Conservation (phyloP, 2,797 vertebrate species). For the Amazonetta brasiliensis region DNA sequence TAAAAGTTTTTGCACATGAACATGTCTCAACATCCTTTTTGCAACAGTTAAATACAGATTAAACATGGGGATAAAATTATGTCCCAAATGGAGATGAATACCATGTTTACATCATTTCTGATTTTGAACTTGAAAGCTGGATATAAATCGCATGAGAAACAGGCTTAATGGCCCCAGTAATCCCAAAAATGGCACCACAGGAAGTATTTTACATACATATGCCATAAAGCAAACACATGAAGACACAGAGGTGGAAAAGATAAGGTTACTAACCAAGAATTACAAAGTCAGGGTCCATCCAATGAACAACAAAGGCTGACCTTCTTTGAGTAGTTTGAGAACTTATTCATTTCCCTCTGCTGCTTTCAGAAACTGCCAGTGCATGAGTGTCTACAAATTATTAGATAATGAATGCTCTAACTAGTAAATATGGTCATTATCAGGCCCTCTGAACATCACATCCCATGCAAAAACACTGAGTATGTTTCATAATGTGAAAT, state of each 20-base stretch:
- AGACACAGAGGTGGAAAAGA: not conserved
- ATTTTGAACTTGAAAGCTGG: not conserved
- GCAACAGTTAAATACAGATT: not conserved
- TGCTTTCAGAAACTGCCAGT: not conserved
- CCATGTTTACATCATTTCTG: not conserved
- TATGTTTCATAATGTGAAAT: not conserved
- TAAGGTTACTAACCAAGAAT: not conserved
- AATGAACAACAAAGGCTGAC: not conserved
- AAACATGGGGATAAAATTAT: not conserved
- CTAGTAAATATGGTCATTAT: not conserved
- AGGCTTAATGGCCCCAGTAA: not conserved
- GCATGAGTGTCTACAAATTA: not conserved
- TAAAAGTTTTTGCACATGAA: not conserved
- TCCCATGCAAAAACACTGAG: not conserved
- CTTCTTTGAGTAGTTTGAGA: not conserved
- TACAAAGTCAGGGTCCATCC: not conserved
- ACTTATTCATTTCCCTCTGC: not conserved
- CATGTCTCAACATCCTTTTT: not conserved
- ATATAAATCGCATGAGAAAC: not conserved
- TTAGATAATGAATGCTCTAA: not conserved
- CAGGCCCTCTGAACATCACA: not conserved
- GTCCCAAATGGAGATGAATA: not conserved
- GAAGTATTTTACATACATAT: conserved; percentile 8
- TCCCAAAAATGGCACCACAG: not conserved
- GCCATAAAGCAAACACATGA: not conserved